Evolutionary conservation across 1,140 invertebrate genomes (phyloP).

Genomic region (Hyles euphorbiae): DNA sequence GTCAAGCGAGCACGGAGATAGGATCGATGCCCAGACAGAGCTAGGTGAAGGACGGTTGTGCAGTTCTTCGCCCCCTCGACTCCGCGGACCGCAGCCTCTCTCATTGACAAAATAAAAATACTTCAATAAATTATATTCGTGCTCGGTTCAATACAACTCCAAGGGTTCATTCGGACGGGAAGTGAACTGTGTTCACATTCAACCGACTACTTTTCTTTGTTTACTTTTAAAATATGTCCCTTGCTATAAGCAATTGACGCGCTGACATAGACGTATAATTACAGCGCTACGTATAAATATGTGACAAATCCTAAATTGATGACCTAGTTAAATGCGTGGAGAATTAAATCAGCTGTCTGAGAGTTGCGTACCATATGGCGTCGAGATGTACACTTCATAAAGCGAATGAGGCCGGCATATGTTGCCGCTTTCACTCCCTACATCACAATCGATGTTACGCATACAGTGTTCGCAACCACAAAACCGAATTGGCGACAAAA

Average conservation of each 20-base stretch:
- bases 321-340: slow-evolving; percentile 1
- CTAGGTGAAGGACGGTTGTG: slow-evolving; percentile 68
- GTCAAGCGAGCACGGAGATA: slow-evolving; percentile 48
- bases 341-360: slow-evolving; percentile 54
- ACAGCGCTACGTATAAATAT: too few species aligned
- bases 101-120: slow-evolving; percentile 22
- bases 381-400: slow-evolving; percentile 63
- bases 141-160: too few species aligned
- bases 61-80: slow-evolving; percentile 53
- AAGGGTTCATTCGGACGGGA: too few species aligned
- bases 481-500: slow-evolving; percentile 15
- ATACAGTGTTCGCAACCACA: slow-evolving; percentile 28
- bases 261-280: too few species aligned
- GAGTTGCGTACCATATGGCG: slow-evolving; percentile 58
- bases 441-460: slow-evolving; percentile 59
- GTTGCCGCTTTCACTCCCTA: slow-evolving; percentile 69
- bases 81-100: slow-evolving; percentile 5
- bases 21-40: slow-evolving; percentile 63
- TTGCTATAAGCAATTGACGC: too few species aligned
- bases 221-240: too few species aligned
- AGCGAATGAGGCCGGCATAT: slow-evolving; percentile 69
- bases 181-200: too few species aligned
- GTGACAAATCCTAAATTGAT: too few species aligned
- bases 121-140: too few species aligned
- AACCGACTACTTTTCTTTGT: too few species aligned